Evolutionary conservation across 2,888 invertebrate species (phyloP), one percentile per base, ranked within the genome.

Genomic region (Rhagium mordax): DNA sequence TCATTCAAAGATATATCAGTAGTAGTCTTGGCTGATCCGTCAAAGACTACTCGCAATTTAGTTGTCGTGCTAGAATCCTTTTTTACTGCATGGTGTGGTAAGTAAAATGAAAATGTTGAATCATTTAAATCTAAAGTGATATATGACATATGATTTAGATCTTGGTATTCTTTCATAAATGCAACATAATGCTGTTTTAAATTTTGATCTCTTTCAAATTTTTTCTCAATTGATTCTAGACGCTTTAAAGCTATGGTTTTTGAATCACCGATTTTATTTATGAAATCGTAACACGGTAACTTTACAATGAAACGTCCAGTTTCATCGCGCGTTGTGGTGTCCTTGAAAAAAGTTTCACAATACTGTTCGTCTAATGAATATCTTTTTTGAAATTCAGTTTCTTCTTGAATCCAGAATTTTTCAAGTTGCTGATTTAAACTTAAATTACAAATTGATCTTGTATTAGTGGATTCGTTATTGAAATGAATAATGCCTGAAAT

Each of bases 381-480:
- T 29, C 47, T 27, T 51, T 47, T 27, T 27, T 59, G 24, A 10
- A 16, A 15, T 13, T 60, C n/a, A 24, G 51, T 16, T 41, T 73
- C 70, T 20, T 73, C 68, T 10, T 70, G n/a, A 15, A 60, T 20
- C 65, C 64, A 73, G 48, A 73, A 73, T 53, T 51, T 64, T 70
- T 55, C n/a, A 8, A 61, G 8, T 61, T 61, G 61, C 8, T 5
- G 29, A 29, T 29, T 29, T 5, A 29, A 29, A 29, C 29, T 29
- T 29, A 29, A 29, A 5, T 29, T 29, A 8, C 29, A 29, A 8
- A 8, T 6, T 29, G 8, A 29, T 3, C 8, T 29, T 29, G 8
- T 29, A 8, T 29, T 29, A 8, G 29, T 5, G 2, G 29, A 1
- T 29, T 29, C 7, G 5, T 29, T 3, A 29, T 1, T 29, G 29